These are phyloP conservation scores for Volucella inflata DNA, from an alignment of 2,888 invertebrate species.

Conservation along the genomic window DNA sequence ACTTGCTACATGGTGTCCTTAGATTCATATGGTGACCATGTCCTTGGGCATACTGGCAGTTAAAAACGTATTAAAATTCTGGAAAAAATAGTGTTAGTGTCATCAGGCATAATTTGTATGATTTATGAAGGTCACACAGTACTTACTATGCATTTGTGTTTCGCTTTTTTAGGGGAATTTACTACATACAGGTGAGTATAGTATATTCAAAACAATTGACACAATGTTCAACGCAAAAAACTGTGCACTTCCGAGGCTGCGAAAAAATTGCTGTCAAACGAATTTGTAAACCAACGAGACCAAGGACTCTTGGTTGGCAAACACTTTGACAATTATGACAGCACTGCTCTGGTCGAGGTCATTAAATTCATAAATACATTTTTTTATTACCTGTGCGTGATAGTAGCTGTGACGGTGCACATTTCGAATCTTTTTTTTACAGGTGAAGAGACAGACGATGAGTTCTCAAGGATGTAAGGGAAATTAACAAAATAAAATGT, in stretches of 20 bases:
- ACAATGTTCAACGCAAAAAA: conserved; percentile 6
- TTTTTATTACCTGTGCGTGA: conserved; percentile 43
- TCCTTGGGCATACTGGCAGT: conserved; percentile 57
- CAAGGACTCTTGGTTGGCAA: conserved; percentile 48
- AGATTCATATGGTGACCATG: conserved; percentile 27
- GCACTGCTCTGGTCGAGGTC: conserved; percentile 36
- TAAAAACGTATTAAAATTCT: conserved; percentile 37
- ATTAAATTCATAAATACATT: conserved; percentile 63
- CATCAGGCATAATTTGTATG: conserved; percentile 64
- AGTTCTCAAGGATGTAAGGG: conserved; percentile 25
- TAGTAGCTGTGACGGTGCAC: conserved; percentile 19
- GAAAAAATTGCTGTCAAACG: conserved; percentile 34
- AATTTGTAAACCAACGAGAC: conserved; percentile 5
- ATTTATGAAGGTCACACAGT: conserved; percentile 69
- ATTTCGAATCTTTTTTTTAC: conserved; percentile 46
- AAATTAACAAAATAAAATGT: not conserved
- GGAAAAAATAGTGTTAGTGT: conserved; percentile 60
- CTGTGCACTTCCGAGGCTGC: conserved; percentile 17
- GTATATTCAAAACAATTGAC: conserved; percentile 1
- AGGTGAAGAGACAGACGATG: conserved; percentile 38
- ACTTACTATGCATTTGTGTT: conserved; percentile 36
- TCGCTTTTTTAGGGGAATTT: conserved; percentile 44
- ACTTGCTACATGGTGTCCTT: conserved; percentile 44
- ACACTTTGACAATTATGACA: conserved; percentile 61
- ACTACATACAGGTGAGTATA: conserved; percentile 61